Percentiles rank a stretch among this genome's conserved stretches.
Evolutionary conservation across 2,797 vertebrate genomes (phyloP).

Genomic region (Atherinosoma microstoma): DNA sequence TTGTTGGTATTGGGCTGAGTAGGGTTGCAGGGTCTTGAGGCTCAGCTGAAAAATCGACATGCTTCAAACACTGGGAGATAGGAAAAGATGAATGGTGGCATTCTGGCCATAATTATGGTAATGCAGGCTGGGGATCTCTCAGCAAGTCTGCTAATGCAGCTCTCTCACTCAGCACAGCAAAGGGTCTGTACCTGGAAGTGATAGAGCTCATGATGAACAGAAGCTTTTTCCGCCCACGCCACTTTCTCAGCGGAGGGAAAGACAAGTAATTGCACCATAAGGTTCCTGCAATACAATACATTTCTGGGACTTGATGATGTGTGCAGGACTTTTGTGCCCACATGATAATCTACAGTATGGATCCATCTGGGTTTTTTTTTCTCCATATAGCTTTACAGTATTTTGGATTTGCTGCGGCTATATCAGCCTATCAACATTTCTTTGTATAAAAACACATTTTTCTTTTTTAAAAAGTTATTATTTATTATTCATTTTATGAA

Average conservation of each 20-base stretch:
- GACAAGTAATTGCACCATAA: constrained; percentile 77
- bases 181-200: constrained; percentile 71
- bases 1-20: constrained; percentile 32
- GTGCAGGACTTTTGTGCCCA: constrained; percentile 65
- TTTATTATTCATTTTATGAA: no score
- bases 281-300: constrained; percentile 75
- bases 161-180: constrained; percentile 43
- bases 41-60: constrained; percentile 46
- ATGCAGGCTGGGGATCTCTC: constrained; percentile 62
- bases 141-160: constrained; percentile 70
- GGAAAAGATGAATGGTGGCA: constrained; percentile 62
- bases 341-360: constrained; percentile 64
- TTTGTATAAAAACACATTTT: background rate
- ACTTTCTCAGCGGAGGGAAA: constrained; percentile 72
- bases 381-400: constrained; percentile 29
- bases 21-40: constrained; percentile 45
- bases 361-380: constrained; percentile 8
- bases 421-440: constrained; percentile 24
- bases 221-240: constrained; percentile 76
- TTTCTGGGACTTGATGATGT: constrained; percentile 66
- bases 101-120: constrained; percentile 74
- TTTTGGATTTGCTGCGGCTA: constrained; percentile 32
- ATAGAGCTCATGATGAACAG: constrained; percentile 77
- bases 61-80: constrained; percentile 51
- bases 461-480: no score